Conservation (phyloP, 2,888 invertebrate species). For the Aplocera efformata region DNA sequence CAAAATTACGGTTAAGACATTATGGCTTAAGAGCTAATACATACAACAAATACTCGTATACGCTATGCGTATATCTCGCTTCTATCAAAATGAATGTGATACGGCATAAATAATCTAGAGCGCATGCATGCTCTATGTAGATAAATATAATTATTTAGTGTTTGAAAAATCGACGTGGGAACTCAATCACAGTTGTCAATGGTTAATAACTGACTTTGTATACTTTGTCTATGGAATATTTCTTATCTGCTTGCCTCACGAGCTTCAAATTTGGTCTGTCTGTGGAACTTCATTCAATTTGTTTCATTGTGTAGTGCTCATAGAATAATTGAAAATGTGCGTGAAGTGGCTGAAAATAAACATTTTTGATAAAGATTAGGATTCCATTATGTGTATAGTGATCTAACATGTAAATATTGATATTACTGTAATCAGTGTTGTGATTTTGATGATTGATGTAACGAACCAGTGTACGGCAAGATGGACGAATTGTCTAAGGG, state of each 20-base stretch:
- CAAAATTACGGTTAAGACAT: too few relatives aligned
- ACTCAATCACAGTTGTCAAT: too few relatives aligned
- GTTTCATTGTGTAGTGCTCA: constrained; percentile 46
- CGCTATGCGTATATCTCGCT: too few relatives aligned
- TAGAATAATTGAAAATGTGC: constrained; percentile 58
- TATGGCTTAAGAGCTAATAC: too few relatives aligned
- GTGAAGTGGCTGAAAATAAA: constrained; percentile 60
- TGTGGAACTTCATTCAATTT: too few relatives aligned
- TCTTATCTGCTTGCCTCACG: constrained; percentile 32
- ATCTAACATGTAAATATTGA: constrained; percentile 45
- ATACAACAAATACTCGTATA: too few relatives aligned
- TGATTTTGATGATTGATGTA: constrained; percentile 75
- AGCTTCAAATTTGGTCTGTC: constrained; percentile 6
- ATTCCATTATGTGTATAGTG: constrained; percentile 49
- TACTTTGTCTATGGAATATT: constrained; percentile 25
- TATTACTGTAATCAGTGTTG: constrained; percentile 56
- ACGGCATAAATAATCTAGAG: too few relatives aligned
- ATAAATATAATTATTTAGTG: too few relatives aligned
- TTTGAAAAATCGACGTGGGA: too few relatives aligned
- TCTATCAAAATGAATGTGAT: too few relatives aligned
- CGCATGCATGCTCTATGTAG: too few relatives aligned
- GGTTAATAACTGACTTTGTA: background rate
- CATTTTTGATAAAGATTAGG: constrained; percentile 59
- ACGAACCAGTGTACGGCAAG: constrained; percentile 77
- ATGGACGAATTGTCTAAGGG: constrained; percentile 80